Conservation (phyloP, 2,113 vertebrate genomes). For the Falcunculus frontatus region DNA sequence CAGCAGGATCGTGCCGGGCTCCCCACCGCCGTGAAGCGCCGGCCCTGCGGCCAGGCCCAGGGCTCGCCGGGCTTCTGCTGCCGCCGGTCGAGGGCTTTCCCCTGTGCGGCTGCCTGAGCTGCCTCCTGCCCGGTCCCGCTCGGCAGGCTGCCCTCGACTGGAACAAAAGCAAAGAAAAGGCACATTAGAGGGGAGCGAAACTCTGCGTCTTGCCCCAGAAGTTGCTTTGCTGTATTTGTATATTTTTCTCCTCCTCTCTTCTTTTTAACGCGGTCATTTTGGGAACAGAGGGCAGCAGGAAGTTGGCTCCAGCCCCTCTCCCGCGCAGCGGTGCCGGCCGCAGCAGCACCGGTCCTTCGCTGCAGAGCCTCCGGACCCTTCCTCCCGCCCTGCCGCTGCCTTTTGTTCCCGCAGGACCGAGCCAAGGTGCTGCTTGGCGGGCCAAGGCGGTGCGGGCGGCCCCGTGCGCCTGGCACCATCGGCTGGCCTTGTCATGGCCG, state of each 20-base stretch:
- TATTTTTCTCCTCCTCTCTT: not conserved
- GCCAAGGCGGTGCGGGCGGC: conserved; percentile 37
- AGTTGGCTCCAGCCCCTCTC: conserved; percentile 44
- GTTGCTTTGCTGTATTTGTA: conserved; percentile 29
- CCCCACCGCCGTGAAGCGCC: accelerated
- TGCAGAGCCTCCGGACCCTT: conserved; percentile 44
- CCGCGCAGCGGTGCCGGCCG: conserved; percentile 11
- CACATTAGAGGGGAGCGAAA: not conserved
- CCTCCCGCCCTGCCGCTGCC: conserved; percentile 45
- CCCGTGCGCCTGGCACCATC: conserved; percentile 14
- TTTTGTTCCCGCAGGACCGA: conserved; percentile 74
- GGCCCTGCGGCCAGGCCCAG: not conserved
- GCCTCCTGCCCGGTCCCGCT: not conserved
- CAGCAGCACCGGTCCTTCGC: conserved; percentile 51
- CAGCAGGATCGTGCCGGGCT: not conserved
- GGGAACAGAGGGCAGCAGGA: conserved; percentile 52
- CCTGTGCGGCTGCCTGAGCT: not conserved
- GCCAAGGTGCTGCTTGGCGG: conserved; percentile 69
- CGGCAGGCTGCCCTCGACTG: not conserved
- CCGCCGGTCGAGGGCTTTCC: not conserved
- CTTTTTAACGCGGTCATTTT: not conserved
- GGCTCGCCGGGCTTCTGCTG: not conserved
- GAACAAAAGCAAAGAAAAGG: conserved; percentile 45
- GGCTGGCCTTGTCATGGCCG: conserved; percentile 55
- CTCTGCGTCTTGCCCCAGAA: not conserved